Evolutionary conservation across 2,888 invertebrate species (phyloP).

Genomic region (Agrenia bidenticulata): DNA sequence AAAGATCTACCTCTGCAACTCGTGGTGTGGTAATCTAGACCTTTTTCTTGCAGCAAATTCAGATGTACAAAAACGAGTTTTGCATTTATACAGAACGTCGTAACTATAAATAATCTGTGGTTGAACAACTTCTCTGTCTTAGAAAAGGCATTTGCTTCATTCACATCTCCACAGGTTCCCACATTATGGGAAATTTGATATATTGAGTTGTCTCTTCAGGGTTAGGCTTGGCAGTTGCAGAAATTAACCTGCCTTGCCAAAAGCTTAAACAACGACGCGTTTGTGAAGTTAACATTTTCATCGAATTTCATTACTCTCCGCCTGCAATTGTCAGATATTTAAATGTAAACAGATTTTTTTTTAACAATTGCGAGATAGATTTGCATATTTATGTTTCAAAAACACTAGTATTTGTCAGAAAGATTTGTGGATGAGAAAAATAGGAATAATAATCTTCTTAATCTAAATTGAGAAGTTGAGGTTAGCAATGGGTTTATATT

Average conservation of each 20-base stretch:
- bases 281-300: conserved; percentile 1
- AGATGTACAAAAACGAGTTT: conserved; percentile 23
- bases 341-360: no score
- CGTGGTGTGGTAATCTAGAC: conserved; percentile 1
- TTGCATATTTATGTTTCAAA: no score
- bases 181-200: conserved; percentile 5
- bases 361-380: no score
- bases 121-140: not conserved
- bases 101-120: conserved; percentile 5
- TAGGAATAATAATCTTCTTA: no score
- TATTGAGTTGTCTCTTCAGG: conserved; percentile 2
- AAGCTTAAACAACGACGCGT: not conserved
- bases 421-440: no score
- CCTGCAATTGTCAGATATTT: no score
- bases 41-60: not conserved
- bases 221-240: not conserved
- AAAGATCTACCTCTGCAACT: not conserved
- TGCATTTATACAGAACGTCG: conserved; percentile 9
- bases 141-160: conserved; percentile 7
- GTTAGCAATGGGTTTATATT: no score
- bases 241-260: no score
- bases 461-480: no score
- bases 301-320: not conserved
- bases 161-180: conserved; percentile 7
- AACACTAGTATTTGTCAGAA: no score